Conservation (phyloP, 1,140 invertebrate genomes). For the Drosophila tsacasi region DNA sequence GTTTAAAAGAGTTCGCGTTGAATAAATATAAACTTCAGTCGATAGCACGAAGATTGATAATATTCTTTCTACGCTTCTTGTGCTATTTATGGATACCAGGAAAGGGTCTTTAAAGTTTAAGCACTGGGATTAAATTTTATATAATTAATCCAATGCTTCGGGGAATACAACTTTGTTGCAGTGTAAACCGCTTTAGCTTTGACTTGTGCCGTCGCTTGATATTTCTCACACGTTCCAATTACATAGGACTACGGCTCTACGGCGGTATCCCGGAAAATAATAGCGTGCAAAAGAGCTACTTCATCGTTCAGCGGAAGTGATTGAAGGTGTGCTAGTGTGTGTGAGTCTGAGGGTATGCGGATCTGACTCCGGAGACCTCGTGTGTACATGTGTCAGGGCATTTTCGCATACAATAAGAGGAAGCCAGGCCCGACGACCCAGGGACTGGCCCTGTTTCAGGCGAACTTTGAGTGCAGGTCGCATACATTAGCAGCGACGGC, state of each 20-base stretch:
- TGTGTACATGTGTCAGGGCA: slow-evolving; percentile 44
- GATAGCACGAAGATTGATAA: background rate
- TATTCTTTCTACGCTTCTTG: background rate
- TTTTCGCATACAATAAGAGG: slow-evolving; percentile 65
- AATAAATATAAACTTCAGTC: background rate
- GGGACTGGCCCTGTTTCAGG: slow-evolving; percentile 46
- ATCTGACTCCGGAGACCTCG: slow-evolving; percentile 37
- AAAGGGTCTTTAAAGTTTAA: background rate
- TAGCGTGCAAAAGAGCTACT: slow-evolving; percentile 85
- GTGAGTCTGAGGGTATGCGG: slow-evolving; percentile 33
- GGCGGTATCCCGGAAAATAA: slow-evolving; percentile 70
- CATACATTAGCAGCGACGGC: slow-evolving; percentile 61
- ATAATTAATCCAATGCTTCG: background rate
- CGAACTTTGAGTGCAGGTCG: slow-evolving; percentile 81
- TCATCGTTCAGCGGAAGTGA: slow-evolving; percentile 84
- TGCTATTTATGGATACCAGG: background rate
- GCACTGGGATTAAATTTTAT: background rate
- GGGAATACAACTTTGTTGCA: slow-evolving; percentile 14
- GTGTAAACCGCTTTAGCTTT: slow-evolving; percentile 24
- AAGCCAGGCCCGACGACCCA: slow-evolving; percentile 35
- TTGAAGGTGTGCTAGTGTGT: slow-evolving; percentile 78
- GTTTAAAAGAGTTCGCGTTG: background rate
- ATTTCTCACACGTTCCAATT: slow-evolving; percentile 85
- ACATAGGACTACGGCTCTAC: slow-evolving; percentile 50
- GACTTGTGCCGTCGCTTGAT: slow-evolving; percentile 60